Evolutionary conservation across 1,140 invertebrate species (phyloP), one percentile per base, ranked within the genome.

Genomic region (Calephelis virginiensis): DNA sequence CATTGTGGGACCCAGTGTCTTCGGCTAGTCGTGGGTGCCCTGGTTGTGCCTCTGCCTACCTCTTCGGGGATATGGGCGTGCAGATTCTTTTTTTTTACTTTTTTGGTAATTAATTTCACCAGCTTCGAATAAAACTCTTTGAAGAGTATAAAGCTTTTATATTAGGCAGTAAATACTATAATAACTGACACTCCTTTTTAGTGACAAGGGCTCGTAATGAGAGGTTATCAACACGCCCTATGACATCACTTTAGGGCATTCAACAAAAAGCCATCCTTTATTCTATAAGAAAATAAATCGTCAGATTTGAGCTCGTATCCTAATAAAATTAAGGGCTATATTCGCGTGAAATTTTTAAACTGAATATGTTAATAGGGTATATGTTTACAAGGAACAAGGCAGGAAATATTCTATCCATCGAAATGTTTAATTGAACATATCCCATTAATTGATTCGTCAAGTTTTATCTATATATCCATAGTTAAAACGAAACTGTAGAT

Each of bases 211-310:
- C 48, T 50, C 14, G 59, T 68, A 73, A 73, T 73, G 71, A 70
- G 66, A 53, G 48, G 63, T 68, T 53, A 66, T 68, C 66, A 73
- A 70, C 70, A 69, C 66, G 56, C 56, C 56, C 63, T 70, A 47
- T 69, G 70, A 71, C 70, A 64, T 69, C 69, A 69, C 46, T 47
- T 59, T 62, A 69, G 61, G 17, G 53, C n/a, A 37, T 37, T 12
- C 17, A 5, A 59, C 53, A 59, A 59, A 59, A 17, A 59, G 12
- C 10, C 28, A 59, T 37, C 53, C 28, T 12, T 59, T 38, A 53
- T 53, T 28, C 3, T 17, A n/a, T n/a, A n/a, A n/a, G 17, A 59
- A 59, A 59, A 59, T 37, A 12, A 38, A 59, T 9, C 37, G 37
- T 12, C n/a, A 12, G 11, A 38, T 38, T 59, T 11, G 28, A 59